These are phyloP conservation scores for Drosophila funebris DNA, from an alignment of 1,140 invertebrate genomes.

Conservation along the genomic window DNA sequence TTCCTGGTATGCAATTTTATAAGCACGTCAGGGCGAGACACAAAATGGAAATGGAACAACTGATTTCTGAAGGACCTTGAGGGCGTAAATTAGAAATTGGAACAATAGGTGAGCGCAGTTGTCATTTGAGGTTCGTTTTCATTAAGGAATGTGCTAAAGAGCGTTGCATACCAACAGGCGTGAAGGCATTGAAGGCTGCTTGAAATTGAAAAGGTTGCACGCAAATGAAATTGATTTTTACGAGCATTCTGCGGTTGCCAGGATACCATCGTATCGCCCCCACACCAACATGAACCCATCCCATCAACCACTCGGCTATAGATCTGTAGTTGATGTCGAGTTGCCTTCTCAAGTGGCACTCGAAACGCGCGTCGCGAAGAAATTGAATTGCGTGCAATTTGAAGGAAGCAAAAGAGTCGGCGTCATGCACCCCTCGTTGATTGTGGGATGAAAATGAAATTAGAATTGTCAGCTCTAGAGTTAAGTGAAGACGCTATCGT, in stretches of 20 bases:
- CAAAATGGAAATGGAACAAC: conserved; percentile 33
- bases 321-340: conserved; percentile 59
- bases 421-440: conserved; percentile 18
- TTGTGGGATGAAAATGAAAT: conserved; percentile 73
- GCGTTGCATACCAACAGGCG: conserved; percentile 68
- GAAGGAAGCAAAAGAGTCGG: conserved; percentile 24
- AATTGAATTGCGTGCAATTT: conserved; percentile 67
- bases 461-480: conserved; percentile 68
- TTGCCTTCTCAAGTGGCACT: conserved; percentile 55
- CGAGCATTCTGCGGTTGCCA: conserved; percentile 57
- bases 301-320: not conserved
- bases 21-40: conserved; percentile 27
- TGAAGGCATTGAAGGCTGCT: conserved; percentile 18
- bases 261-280: conserved; percentile 14
- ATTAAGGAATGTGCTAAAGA: conserved; percentile 63
- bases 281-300: not conserved
- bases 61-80: conserved; percentile 70
- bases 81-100: conserved; percentile 73
- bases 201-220: conserved; percentile 60
- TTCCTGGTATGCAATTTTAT: conserved; percentile 70
- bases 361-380: conserved; percentile 59
- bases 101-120: conserved; percentile 72
- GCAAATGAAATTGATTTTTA: conserved; percentile 78
- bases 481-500: conserved; percentile 47
- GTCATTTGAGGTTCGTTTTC: conserved; percentile 48